phyloP scores from a whole-genome alignment of 2,797 vertebrate genomes.

The Vireo griseus region DNA sequence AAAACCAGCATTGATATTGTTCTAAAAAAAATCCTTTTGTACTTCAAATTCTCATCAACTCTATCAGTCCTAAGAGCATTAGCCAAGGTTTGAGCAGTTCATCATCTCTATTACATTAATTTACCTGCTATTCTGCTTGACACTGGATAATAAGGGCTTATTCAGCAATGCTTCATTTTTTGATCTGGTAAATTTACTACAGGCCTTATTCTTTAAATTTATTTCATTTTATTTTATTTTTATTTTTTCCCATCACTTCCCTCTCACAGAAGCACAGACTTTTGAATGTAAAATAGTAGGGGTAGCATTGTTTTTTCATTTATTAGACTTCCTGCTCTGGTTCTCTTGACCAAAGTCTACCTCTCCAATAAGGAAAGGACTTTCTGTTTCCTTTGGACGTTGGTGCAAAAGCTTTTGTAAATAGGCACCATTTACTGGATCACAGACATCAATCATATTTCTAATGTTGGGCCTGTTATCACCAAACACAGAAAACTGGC shows the following conservation, averaged over 20 bases:
- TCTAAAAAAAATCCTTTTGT: not conserved
- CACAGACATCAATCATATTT: not conserved
- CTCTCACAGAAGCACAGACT: not conserved
- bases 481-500: not conserved
- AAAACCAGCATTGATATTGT: not conserved
- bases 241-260: not conserved
- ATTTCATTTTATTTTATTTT: not conserved
- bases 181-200: not conserved
- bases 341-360: not conserved
- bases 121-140: not conserved
- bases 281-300: not conserved
- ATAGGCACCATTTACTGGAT: not conserved
- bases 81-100: not conserved
- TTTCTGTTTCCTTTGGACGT: not conserved
- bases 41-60: not conserved
- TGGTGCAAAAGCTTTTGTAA: not conserved
- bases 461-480: not conserved
- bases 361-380: not conserved
- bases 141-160: not conserved
- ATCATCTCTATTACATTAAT: not conserved
- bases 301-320: not conserved
- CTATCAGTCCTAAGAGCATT: not conserved
- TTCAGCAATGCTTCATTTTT: slow-evolving; percentile 1
- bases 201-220: not conserved
- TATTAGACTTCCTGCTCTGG: not conserved